Percentiles rank a stretch among this genome's conserved stretches.
phyloP scores from a whole-genome alignment of 2,797 vertebrate genomes.

The Gymnoscopelus braueri region DNA sequence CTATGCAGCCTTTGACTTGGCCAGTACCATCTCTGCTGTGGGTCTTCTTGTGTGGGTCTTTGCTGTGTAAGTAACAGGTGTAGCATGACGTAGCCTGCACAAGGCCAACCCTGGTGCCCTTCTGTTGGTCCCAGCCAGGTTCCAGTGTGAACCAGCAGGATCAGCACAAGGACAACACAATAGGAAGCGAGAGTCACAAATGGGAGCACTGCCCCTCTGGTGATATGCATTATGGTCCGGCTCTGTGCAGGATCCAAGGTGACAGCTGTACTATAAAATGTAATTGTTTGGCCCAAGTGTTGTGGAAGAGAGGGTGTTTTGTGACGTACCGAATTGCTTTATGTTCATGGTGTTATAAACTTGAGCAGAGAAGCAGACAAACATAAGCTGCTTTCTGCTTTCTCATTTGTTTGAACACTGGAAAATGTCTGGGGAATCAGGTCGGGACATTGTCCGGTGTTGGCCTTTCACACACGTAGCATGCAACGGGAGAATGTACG shows the following conservation, averaged over 20 bases:
- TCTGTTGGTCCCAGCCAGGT: slow-evolving; percentile 45
- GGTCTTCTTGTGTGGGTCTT: slow-evolving; percentile 25
- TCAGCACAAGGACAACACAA: slow-evolving; percentile 55
- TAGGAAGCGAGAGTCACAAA: slow-evolving; percentile 46
- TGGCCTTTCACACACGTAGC: too few relatives aligned
- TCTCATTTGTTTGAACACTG: too few relatives aligned
- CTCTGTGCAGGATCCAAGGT: slow-evolving; percentile 66
- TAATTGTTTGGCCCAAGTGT: slow-evolving; percentile 27
- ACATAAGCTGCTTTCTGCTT: background rate
- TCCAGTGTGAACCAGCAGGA: slow-evolving; percentile 47
- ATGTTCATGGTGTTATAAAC: slow-evolving; percentile 17
- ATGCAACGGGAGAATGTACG: too few relatives aligned
- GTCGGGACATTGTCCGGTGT: too few relatives aligned
- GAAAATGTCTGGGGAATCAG: too few relatives aligned
- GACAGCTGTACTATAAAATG: slow-evolving; percentile 62
- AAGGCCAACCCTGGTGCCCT: slow-evolving; percentile 47
- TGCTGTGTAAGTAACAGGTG: slow-evolving; percentile 55
- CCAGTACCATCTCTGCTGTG: slow-evolving; percentile 26
- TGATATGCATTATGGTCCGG: slow-evolving; percentile 67
- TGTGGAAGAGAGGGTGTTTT: slow-evolving; percentile 30
- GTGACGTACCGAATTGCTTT: slow-evolving; percentile 32
- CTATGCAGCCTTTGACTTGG: slow-evolving; percentile 15
- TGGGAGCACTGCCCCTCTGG: slow-evolving; percentile 48
- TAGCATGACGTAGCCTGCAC: slow-evolving; percentile 48
- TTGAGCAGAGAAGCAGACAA: slow-evolving; percentile 18